These are phyloP conservation scores for Gobio gobio DNA, from an alignment of 2,113 vertebrate genomes.

Conservation along the genomic window DNA sequence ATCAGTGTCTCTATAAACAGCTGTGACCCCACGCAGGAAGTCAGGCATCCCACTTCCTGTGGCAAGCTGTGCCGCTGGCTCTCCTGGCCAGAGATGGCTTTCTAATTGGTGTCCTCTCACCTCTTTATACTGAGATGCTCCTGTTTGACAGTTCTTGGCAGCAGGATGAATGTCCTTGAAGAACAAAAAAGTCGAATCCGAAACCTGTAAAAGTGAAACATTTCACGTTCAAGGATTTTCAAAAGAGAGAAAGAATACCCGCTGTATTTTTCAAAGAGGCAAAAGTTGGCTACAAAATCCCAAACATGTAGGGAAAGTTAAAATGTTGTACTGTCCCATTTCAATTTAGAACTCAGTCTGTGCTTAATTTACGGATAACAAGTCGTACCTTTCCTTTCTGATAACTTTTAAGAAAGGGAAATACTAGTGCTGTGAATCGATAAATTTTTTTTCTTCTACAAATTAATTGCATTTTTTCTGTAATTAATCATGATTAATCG, in stretches of 20 bases:
- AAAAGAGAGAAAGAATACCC: slow-evolving; percentile 79
- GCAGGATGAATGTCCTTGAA: slow-evolving; percentile 93
- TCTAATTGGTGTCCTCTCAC: slow-evolving; percentile 98
- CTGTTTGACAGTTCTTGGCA: slow-evolving; percentile 92
- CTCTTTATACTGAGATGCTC: slow-evolving; percentile 86
- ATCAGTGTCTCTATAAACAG: slow-evolving; percentile 81
- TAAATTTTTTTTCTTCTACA: too few relatives aligned
- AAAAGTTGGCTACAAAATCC: slow-evolving; percentile 66
- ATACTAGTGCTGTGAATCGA: neutral
- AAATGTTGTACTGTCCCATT: neutral
- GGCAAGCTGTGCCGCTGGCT: slow-evolving; percentile 89
- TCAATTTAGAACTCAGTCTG: neutral
- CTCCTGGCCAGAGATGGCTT: slow-evolving; percentile 86
- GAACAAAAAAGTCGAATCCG: slow-evolving; percentile 79
- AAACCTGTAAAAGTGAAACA: slow-evolving; percentile 82
- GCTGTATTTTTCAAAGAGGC: slow-evolving; percentile 58
- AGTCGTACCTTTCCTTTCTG: neutral
- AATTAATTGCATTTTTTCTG: too few relatives aligned
- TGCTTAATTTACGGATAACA: slow-evolving; percentile 1
- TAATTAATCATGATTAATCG: too few relatives aligned
- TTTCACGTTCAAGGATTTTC: slow-evolving; percentile 79
- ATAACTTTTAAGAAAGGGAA: neutral
- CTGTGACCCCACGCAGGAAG: slow-evolving; percentile 89
- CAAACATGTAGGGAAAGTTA: slow-evolving; percentile 70
- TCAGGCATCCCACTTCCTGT: slow-evolving; percentile 84